Evolutionary conservation across 1,140 invertebrate species (phyloP).

Genomic region (Leucophenga varia): DNA sequence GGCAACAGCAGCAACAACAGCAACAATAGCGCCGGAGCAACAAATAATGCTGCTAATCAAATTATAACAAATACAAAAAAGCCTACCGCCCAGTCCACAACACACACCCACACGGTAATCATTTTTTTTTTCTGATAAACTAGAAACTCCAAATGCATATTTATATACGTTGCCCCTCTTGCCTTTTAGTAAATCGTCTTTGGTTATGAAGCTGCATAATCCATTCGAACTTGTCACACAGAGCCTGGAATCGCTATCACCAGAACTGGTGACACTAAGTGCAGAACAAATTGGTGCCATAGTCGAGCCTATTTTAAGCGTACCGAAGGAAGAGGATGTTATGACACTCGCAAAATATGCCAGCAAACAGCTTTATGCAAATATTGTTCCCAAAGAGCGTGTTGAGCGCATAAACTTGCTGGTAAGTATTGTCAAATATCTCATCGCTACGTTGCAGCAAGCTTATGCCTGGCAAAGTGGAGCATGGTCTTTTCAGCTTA

Average conservation of each 20-base stretch:
- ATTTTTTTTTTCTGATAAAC: background rate
- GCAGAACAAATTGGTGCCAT: constrained; percentile 41
- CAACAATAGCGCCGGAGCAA: background rate
- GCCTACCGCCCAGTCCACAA: constrained; percentile 73
- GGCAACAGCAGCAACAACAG: constrained; percentile 7
- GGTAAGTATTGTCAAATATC: too few relatives aligned
- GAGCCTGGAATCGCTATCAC: constrained; percentile 39
- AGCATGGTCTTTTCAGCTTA: too few relatives aligned
- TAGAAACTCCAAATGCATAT: background rate
- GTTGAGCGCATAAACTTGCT: constrained; percentile 68
- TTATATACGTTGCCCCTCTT: background rate
- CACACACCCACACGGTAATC: constrained; percentile 60
- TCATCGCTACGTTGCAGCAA: too few relatives aligned
- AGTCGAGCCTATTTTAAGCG: constrained; percentile 43
- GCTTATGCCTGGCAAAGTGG: too few relatives aligned
- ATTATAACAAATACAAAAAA: constrained; percentile 50
- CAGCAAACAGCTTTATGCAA: constrained; percentile 69
- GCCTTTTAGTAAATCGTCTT: constrained; percentile 38
- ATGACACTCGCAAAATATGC: constrained; percentile 77
- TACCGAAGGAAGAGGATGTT: constrained; percentile 61
- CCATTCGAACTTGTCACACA: constrained; percentile 45
- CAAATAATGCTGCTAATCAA: background rate
- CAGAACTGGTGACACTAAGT: constrained; percentile 29
- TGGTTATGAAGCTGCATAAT: constrained; percentile 30
- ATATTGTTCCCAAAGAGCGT: constrained; percentile 61